These are phyloP conservation scores for Oryzaephilus surinamensis DNA, from an alignment of 1,140 invertebrate genomes.

Conservation along the genomic window DNA sequence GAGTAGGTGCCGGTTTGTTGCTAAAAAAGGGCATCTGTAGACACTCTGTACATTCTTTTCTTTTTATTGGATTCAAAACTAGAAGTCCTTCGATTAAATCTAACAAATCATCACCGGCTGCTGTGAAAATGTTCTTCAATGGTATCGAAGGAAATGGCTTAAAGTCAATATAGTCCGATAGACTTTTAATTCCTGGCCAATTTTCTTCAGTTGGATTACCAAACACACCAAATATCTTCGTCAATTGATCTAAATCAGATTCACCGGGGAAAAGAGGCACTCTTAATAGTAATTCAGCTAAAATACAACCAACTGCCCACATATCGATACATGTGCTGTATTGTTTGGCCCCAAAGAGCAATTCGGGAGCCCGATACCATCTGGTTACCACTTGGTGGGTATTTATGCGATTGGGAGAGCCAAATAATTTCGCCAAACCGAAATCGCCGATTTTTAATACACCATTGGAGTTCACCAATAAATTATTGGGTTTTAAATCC, in stretches of 20 bases:
- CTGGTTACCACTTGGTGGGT: constrained; percentile 98
- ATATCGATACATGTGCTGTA: constrained; percentile 97
- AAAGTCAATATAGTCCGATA: constrained; percentile 91
- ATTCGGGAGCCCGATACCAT: constrained; percentile 87
- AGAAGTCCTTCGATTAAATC: constrained; percentile 71
- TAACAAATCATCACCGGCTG: constrained; percentile 88
- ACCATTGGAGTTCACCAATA: constrained; percentile 86
- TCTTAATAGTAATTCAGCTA: constrained; percentile 87
- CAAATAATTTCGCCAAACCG: constrained; percentile 94
- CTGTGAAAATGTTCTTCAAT: constrained; percentile 88
- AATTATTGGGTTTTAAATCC: constrained; percentile 98
- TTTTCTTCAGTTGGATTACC: constrained; percentile 88
- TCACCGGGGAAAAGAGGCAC: constrained; percentile 93
- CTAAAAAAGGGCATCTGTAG: constrained; percentile 77
- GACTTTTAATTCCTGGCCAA: constrained; percentile 77
- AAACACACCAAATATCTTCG: constrained; percentile 83
- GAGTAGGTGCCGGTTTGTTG: constrained; percentile 82
- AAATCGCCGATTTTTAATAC: constrained; percentile 97
- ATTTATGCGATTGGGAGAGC: constrained; percentile 90
- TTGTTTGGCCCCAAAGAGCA: constrained; percentile 88
- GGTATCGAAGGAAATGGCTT: constrained; percentile 76
- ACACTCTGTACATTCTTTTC: constrained; percentile 72
- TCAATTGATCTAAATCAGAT: constrained; percentile 92
- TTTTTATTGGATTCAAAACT: constrained; percentile 71
- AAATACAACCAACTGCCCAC: constrained; percentile 97